Evolutionary conservation across 2,888 invertebrate species (phyloP).

Genomic region (Hirtodrosophila trivittata): DNA sequence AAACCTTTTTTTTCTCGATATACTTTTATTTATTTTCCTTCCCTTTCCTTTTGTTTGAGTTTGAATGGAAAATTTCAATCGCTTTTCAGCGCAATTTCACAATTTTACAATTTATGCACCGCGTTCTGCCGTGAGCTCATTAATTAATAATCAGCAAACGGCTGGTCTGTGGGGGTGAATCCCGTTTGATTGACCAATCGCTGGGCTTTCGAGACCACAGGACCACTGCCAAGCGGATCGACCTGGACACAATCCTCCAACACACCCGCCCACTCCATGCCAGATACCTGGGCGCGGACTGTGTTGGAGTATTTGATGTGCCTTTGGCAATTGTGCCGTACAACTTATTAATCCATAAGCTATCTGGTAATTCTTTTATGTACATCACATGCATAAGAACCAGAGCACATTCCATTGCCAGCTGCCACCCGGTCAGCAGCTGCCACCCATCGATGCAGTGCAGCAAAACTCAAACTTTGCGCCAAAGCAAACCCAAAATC

Average conservation of each 20-base stretch:
- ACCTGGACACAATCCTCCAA: neutral
- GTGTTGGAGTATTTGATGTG: conserved; percentile 35
- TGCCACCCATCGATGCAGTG: conserved; percentile 10
- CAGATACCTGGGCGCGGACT: conserved; percentile 9
- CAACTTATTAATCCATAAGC: conserved; percentile 73
- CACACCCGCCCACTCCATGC: no score
- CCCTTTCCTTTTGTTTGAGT: neutral
- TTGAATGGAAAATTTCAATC: conserved; percentile 21
- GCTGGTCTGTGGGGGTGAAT: neutral
- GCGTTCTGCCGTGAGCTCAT: conserved; percentile 34
- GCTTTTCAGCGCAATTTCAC: conserved; percentile 33
- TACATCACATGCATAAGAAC: conserved; percentile 20
- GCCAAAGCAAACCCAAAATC: conserved; percentile 53
- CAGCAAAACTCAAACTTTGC: conserved; percentile 40
- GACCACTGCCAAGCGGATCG: conserved; percentile 19
- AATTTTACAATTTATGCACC: conserved; percentile 37
- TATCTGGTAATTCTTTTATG: conserved; percentile 62
- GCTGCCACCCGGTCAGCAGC: neutral
- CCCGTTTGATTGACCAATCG: neutral
- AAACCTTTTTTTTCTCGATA: neutral
- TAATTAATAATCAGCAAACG: conserved; percentile 64
- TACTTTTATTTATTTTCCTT: no score
- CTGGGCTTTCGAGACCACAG: conserved; percentile 10
- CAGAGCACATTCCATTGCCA: neutral
- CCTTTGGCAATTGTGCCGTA: conserved; percentile 56